Conservation (phyloP, 2,113 vertebrate species). For the Suricata suricatta region DNA sequence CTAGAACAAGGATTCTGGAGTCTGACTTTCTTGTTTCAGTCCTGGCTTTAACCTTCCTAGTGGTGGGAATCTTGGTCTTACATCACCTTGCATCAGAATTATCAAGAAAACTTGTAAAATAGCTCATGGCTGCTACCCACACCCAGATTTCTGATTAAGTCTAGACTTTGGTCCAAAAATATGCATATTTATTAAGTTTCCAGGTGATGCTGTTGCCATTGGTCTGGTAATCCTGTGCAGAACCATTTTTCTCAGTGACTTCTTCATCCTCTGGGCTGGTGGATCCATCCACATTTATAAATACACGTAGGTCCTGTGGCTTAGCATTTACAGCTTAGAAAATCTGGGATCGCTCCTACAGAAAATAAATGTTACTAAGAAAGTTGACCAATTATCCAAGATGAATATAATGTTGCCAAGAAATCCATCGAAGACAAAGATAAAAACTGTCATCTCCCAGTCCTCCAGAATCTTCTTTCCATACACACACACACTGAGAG, state of each 20-base stretch:
- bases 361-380: neutral
- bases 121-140: neutral
- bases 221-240: neutral
- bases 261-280: neutral
- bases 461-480: neutral
- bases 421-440: neutral
- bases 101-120: neutral
- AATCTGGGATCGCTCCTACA: neutral
- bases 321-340: neutral
- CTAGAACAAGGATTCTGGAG: neutral
- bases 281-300: neutral
- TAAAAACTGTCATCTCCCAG: neutral
- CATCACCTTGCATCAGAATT: neutral
- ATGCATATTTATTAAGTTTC: neutral
- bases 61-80: no score
- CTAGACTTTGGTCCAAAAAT: neutral
- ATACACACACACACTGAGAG: accelerated
- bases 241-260: neutral
- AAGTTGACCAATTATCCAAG: neutral
- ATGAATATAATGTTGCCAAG: neutral
- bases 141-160: neutral
- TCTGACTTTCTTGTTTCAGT: neutral
- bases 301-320: neutral
- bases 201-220: neutral
- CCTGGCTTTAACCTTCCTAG: neutral